Evolutionary conservation across 2,113 vertebrate genomes (phyloP).

Genomic region (Gobiocypris rarus): DNA sequence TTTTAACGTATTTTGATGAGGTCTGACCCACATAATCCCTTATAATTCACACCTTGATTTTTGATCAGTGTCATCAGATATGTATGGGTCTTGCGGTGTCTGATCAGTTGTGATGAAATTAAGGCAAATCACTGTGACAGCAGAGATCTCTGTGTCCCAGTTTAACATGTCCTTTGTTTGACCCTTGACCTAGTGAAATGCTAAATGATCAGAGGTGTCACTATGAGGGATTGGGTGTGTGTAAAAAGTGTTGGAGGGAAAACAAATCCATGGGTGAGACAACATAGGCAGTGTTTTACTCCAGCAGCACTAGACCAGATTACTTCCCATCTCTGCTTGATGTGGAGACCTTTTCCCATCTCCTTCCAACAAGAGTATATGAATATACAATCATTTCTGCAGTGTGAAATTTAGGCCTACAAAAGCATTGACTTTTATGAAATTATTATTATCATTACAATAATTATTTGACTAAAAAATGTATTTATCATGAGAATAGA

Average conservation of each 20-base stretch:
- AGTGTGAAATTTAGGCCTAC: not conserved
- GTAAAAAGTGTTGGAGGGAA: not conserved
- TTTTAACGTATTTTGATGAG: not conserved
- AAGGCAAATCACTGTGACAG: conserved; percentile 6
- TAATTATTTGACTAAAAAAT: no score
- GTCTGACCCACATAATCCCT: not conserved
- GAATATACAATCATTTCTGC: not conserved
- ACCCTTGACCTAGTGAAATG: conserved; percentile 19
- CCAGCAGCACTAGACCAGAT: not conserved
- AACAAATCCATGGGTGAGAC: conserved; percentile 18
- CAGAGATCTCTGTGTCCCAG: not conserved
- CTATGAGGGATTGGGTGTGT: not conserved
- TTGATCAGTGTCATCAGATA: not conserved
- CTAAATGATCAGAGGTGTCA: conserved; percentile 5
- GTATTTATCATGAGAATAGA: not conserved
- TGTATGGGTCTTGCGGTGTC: not conserved
- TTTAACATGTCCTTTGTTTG: not conserved
- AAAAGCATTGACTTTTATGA: not conserved
- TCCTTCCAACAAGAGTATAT: not conserved
- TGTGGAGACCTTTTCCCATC: not conserved
- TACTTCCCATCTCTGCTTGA: not conserved
- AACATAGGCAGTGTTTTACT: conserved; percentile 2
- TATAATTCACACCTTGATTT: not conserved
- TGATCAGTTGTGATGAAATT: conserved; percentile 9
- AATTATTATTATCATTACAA: no score